phyloP scores from a whole-genome alignment of 1,140 invertebrate species.

The Drosophila equinoxialis region DNA sequence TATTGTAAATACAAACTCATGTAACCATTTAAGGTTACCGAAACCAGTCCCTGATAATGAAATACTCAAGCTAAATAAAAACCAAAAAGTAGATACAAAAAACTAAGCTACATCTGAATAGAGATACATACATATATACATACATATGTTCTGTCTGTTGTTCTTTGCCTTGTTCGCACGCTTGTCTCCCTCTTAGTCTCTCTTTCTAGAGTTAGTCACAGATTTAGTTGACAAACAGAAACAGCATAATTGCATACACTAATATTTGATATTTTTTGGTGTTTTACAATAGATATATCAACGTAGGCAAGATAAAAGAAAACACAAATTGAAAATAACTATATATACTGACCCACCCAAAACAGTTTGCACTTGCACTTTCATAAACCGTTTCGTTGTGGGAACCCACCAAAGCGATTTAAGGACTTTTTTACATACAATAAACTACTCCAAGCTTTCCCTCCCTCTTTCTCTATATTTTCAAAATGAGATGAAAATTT shows the following conservation, averaged over 20 bases:
- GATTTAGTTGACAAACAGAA: slow-evolving; percentile 30
- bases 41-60: slow-evolving; percentile 26
- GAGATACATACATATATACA: too few species aligned
- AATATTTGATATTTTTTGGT: slow-evolving; percentile 47
- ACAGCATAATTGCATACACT: too few species aligned
- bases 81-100: background rate
- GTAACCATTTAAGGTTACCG: background rate
- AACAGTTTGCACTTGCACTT: slow-evolving; percentile 45
- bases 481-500: too few species aligned
- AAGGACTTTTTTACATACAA: slow-evolving; percentile 44
- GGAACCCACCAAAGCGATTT: slow-evolving; percentile 48
- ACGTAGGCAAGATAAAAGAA: slow-evolving; percentile 33
- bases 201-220: slow-evolving; percentile 38
- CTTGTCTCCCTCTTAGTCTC: background rate
- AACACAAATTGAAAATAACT: slow-evolving; percentile 21
- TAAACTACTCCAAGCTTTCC: background rate
- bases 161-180: slow-evolving; percentile 20
- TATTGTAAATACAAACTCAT: slow-evolving; percentile 37
- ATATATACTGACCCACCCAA: slow-evolving; percentile 59
- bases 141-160: background rate
- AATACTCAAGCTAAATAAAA: slow-evolving; percentile 1
- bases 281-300: slow-evolving; percentile 40
- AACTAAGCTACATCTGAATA: background rate
- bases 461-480: background rate
- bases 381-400: slow-evolving; percentile 56